Evolutionary conservation across 2,113 vertebrate species (phyloP), one percentile per base, ranked within the genome.

Genomic region (Panthera tigris): DNA sequence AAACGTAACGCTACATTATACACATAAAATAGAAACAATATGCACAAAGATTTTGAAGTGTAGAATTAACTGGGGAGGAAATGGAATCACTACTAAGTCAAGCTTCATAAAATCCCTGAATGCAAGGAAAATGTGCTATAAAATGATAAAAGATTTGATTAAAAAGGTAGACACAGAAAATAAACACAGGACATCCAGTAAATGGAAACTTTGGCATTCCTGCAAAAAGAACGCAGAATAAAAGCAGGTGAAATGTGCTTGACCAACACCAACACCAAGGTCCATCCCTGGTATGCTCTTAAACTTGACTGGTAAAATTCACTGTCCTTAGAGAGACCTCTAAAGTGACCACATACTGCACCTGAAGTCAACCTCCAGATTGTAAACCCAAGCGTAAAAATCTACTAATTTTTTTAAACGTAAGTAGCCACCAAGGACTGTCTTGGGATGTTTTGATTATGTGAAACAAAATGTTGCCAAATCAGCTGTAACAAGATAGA

Each of bases 1-100:
- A 23, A 11, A 12, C 0, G 0, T 1, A 6, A 39, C 19, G 14
- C 45, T 0, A 1, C 55, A 13, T 9, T 1, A 2, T 41, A 10
- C 14, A 2, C 9, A 29, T 11, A 19, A 33, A 39, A 19, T 57
- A 13, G 19, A 14, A 33, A 89, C 57, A 31, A 19, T 9, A 5
- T 2, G 14, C 41, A 9, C 5, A 5, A 1, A 74, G 21, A 45
- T 7, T 13, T 12, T 21, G 2, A 48, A 55, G 13, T 3, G 12
- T 7, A 39, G 76, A 61, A 10, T 41, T 15, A 74, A 23, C 36
- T 31, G 41, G 39, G 15, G 39, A 21, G 33, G 27, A 66, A 52
- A 33, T 29, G 33, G 45, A 12, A 18, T 18, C 45, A 27, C 45
- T 39, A 1, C 66, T 63, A 21, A 41, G 65, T 73, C 7, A 39